Percentiles rank a stretch among this genome's conserved stretches.
Evolutionary conservation across 2,888 invertebrate genomes (phyloP).

Genomic region (Heliconius charithonia): DNA sequence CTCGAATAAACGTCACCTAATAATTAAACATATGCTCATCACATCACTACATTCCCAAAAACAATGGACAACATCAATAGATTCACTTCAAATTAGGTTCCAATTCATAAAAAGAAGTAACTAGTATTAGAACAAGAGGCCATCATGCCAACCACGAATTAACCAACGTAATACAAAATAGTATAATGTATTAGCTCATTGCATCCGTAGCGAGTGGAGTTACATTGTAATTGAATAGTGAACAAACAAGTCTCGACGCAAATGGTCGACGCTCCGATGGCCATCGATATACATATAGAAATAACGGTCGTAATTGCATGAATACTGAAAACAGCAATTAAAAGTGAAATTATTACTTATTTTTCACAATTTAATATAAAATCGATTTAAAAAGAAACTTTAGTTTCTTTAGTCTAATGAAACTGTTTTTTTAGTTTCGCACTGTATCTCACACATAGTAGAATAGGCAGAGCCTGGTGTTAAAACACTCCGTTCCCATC

Average conservation of each 20-base stretch:
- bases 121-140: slow-evolving; percentile 30
- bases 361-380: slow-evolving; percentile 10
- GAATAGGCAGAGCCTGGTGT: too few species aligned
- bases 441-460: too few species aligned
- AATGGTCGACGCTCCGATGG: slow-evolving; percentile 28
- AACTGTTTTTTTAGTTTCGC: too few species aligned
- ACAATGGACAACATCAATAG: slow-evolving; percentile 34
- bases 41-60: slow-evolving; percentile 4
- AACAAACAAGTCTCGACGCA: slow-evolving; percentile 17
- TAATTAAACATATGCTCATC: too few species aligned
- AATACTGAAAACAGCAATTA: neutral
- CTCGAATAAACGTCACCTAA: too few species aligned
- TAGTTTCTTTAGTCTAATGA: neutral
- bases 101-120: slow-evolving; percentile 30
- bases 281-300: slow-evolving; percentile 2
- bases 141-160: slow-evolving; percentile 58
- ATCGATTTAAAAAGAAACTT: neutral
- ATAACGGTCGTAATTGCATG: slow-evolving; percentile 16
- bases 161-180: slow-evolving; percentile 36
- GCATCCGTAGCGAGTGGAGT: slow-evolving; percentile 55
- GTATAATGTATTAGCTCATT: slow-evolving; percentile 30
- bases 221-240: slow-evolving; percentile 53
- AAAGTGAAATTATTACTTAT: neutral
- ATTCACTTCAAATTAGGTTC: slow-evolving; percentile 27
- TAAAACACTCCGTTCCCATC: too few species aligned